These are phyloP conservation scores for Phaonia tiefii DNA, from an alignment of 2,888 invertebrate genomes.

Conservation along the genomic window DNA sequence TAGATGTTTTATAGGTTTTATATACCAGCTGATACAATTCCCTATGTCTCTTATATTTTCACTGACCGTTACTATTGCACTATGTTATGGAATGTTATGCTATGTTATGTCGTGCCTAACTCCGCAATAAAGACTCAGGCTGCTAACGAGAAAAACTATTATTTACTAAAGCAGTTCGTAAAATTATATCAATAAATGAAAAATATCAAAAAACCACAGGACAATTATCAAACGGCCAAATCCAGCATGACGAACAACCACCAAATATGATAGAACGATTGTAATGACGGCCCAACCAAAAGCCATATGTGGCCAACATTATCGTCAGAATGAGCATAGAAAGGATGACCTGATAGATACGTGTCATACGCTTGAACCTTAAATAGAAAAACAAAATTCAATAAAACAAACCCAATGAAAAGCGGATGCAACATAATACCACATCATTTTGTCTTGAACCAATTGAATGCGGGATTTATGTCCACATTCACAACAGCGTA, in stretches of 20 bases:
- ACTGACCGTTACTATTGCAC: no score
- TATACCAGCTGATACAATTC: no score
- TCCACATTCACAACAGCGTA: conserved; percentile 70
- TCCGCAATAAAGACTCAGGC: no score
- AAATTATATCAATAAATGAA: not conserved
- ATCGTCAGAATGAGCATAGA: conserved; percentile 49
- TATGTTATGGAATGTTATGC: no score
- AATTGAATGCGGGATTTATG: conserved; percentile 65
- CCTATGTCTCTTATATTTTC: no score
- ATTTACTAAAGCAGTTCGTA: not conserved
- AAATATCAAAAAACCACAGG: conserved; percentile 57
- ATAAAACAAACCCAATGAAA: conserved; percentile 3
- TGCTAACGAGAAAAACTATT: no score
- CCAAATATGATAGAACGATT: conserved; percentile 69
- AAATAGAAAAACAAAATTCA: conserved; percentile 15
- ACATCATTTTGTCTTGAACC: conserved; percentile 56
- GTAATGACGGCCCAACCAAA: conserved; percentile 65
- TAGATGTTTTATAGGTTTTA: no score
- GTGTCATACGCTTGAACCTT: conserved; percentile 63
- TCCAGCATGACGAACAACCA: conserved; percentile 67
- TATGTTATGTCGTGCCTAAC: no score
- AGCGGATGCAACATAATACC: conserved; percentile 29
- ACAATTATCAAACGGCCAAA: conserved; percentile 69
- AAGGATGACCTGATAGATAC: conserved; percentile 51
- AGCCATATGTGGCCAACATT: conserved; percentile 55